A percentile compares a stretch with the other conserved stretches of the same genome.
phyloP scores from a whole-genome alignment of 2,113 vertebrate genomes.

The Beaufortia kweichowensis region DNA sequence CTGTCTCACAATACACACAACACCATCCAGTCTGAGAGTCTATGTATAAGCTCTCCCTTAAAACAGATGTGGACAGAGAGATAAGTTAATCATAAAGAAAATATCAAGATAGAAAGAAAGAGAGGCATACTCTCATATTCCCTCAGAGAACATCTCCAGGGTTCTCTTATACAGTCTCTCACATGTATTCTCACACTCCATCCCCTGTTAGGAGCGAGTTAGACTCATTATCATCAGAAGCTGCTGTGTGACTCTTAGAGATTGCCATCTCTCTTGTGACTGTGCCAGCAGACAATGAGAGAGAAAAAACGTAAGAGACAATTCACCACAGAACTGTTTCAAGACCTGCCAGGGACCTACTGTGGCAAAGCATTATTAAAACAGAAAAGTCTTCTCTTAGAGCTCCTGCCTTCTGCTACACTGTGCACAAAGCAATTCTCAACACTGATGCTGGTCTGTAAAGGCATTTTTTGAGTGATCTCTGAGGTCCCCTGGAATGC shows the following conservation, averaged over 20 bases:
- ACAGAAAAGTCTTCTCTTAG: background rate
- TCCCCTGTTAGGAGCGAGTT: slow-evolving; percentile 1
- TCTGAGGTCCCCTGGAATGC: background rate
- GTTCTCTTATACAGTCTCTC: background rate
- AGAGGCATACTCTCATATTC: background rate
- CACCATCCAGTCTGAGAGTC: background rate
- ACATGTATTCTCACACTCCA: background rate
- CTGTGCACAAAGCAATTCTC: background rate
- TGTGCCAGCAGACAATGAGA: slow-evolving; percentile 23
- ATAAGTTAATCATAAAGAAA: slow-evolving; percentile 13
- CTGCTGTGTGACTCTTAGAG: slow-evolving; percentile 27
- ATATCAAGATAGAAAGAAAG: background rate
- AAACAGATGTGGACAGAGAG: slow-evolving; percentile 1
- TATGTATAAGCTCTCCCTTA: background rate
- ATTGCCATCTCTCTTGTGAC: slow-evolving; percentile 23
- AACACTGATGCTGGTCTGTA: background rate
- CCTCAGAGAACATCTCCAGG: slow-evolving; percentile 1
- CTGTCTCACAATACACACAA: slow-evolving; percentile 9
- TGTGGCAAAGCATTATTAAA: background rate
- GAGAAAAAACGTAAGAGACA: slow-evolving; percentile 21
- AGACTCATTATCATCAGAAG: slow-evolving; percentile 37
- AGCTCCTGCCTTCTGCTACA: background rate
- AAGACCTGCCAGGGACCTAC: background rate
- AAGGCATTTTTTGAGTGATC: background rate
- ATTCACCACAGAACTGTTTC: background rate